Evolutionary conservation across 2,888 invertebrate species (phyloP), one percentile per base, ranked within the genome.

Genomic region (Cacoxenus indagator): DNA sequence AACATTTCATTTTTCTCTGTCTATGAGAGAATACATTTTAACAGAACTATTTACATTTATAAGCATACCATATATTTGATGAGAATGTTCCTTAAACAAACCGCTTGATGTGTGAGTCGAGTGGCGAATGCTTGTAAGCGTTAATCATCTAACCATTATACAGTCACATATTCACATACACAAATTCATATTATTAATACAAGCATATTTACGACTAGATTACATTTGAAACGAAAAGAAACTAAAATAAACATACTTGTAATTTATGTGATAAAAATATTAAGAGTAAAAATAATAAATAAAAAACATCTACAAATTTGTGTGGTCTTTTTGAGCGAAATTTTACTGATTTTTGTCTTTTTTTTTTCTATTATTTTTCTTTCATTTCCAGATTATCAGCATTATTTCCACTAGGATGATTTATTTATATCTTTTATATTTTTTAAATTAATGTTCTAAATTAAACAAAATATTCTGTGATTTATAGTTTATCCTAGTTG

Each of bases 341-440:
- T n/a, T n/a, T 54, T 43, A 17, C 17, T 62, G 8, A 17, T 19
- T 37, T 17, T 4, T 11, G 5, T 1, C 29, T 46, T 45, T 6
- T 22, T 55, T 45, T 67, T 17, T 67, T 67, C 27, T 59, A 14
- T 37, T 19, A 17, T 64, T 62, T 70, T 69, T 68, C 45, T 71
- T 70, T 70, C 64, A 54, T 81, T 75, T 84, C 17, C 83, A 85
- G 84, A 51, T 76, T 85, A 69, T 77, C 78, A 64, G 73, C 83
- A 17, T 71, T 83, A 14, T 81, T 84, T 73, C 71, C 14, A 1
- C 14, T 37, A 14, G 37, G 37, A 11, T 37, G 14, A 37, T 37
- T 37, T 37, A 37, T 37, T 37, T 37, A 37, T 37, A 14, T 37
- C 14, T 11, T 14, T 37, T 11, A 14, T 37, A 14, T 37, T 5